Base-by-base conservation (phyloP, 2,888 invertebrate genomes). In the Catocala sponsa region DNA sequence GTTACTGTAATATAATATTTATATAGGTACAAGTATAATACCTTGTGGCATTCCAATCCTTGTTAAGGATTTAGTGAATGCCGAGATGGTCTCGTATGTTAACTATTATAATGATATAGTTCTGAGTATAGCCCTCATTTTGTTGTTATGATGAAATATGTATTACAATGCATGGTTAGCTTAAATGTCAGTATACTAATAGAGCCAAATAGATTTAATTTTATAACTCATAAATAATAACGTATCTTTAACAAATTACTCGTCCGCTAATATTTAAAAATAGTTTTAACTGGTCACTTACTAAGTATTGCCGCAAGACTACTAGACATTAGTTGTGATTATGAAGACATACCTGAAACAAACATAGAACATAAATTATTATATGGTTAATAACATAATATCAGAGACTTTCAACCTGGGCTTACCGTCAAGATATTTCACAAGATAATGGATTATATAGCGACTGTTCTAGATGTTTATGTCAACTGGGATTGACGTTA, bases 301-400 rank as follows among this genome's bases (percentile, higher is more conserved):
- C 54, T 7, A 35, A 49, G 12, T 33, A 7, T 7, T n/a, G 25
- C 6, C 11, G 12, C 5, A 50, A 38, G 10, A 35, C 25, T 25
- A 25, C 25, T 25, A 41, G 9, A 9, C 6, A 35, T 1, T 5
- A 33, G 11, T 46, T 13, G 9, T 5, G 1, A 35, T 10, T n/a
- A 12, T 6, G 33, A 48, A 9, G 44, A 53, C 62, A 32, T 64
- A 64, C 64, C 64, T 64, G 64, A 56, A 64, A 64, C 52, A 54
- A 59, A 55, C 5, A 41, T n/a, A 51, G 33, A 32, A 7, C 42
- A 25, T 56, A 2, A 56, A 6, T 54, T 7, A 38, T 38, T 38
- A 7, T 38, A 2, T 9, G 6, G 35, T 38, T 25, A 25, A 25
- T 25, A 25, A 25, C 25, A 25, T 25, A 25, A 25, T 25, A 2